These are phyloP conservation scores for Uloborus plumipes DNA, from an alignment of 2,888 invertebrate genomes.

Conservation along the genomic window DNA sequence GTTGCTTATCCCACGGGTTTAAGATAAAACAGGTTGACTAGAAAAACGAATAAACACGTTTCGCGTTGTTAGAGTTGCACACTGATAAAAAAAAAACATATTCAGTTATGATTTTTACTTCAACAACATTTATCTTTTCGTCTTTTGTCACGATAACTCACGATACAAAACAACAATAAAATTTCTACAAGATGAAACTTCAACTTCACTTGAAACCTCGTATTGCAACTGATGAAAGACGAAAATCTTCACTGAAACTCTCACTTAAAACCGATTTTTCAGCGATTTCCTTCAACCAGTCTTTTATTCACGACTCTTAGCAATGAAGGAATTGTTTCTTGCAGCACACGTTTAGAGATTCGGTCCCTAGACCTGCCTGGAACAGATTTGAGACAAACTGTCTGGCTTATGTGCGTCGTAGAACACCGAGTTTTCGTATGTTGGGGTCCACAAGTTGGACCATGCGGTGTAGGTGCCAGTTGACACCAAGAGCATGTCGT, in stretches of 20 bases:
- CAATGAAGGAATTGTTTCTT: not conserved
- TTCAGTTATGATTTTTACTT: no score
- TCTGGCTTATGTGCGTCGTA: constrained; percentile 40
- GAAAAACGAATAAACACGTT: no score
- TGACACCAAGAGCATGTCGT: constrained; percentile 16
- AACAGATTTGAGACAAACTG: constrained; percentile 54
- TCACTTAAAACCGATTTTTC: not conserved
- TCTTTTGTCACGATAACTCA: no score
- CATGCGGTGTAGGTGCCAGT: constrained; percentile 31
- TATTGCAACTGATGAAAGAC: not conserved
- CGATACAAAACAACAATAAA: no score
- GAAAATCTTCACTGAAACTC: constrained; percentile 1
- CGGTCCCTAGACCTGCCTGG: constrained; percentile 44
- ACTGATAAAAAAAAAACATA: no score
- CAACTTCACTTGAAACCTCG: no score
- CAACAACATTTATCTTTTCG: no score
- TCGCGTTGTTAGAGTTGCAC: no score
- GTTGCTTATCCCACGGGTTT: no score
- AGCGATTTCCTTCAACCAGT: not conserved
- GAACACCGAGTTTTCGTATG: constrained; percentile 32
- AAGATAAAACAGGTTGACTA: no score
- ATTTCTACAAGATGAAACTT: no score
- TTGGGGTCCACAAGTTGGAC: constrained; percentile 47
- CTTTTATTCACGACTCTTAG: no score
- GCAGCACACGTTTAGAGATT: not conserved